Evolutionary conservation across 2,888 invertebrate genomes (phyloP).

Genomic region (Drosophila prolongata): DNA sequence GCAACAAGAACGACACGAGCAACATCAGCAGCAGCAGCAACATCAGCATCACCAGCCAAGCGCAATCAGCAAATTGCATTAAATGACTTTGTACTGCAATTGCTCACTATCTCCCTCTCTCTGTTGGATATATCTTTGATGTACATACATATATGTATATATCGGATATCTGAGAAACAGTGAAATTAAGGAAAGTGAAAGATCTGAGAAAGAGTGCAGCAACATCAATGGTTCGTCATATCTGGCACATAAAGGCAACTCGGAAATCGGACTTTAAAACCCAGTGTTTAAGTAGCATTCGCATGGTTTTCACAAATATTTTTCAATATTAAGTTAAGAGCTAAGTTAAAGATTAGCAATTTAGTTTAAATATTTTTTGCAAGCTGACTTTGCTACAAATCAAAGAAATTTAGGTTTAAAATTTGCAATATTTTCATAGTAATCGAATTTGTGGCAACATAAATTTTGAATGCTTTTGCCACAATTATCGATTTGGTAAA

Average conservation of each 20-base stretch:
- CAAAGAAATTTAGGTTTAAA: too few relatives aligned
- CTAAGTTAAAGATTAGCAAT: too few relatives aligned
- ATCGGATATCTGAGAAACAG: conserved; percentile 8
- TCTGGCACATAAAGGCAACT: neutral
- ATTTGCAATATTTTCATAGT: too few relatives aligned
- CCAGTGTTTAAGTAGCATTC: too few relatives aligned
- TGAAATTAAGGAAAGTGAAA: conserved; percentile 5
- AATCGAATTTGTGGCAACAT: neutral
- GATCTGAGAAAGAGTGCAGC: neutral
- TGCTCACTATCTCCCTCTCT: conserved; percentile 4
- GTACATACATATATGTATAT: neutral
- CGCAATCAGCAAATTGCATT: conserved; percentile 77
- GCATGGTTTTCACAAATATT: too few relatives aligned
- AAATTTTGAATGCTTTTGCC: neutral
- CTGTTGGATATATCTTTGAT: conserved; percentile 8
- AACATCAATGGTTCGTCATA: conserved; percentile 2
- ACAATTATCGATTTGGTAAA: neutral
- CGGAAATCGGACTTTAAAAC: too few relatives aligned
- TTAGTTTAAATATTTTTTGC: too few relatives aligned
- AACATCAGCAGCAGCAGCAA: conserved; percentile 38
- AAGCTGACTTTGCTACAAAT: too few relatives aligned
- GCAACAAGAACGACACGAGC: conserved; percentile 15
- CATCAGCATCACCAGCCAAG: conserved; percentile 46
- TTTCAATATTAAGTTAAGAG: too few relatives aligned
- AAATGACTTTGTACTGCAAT: conserved; percentile 67